Evolutionary conservation across 2,888 invertebrate genomes (phyloP), one percentile per base, ranked within the genome.

Genomic region (Orgyia antiqua): DNA sequence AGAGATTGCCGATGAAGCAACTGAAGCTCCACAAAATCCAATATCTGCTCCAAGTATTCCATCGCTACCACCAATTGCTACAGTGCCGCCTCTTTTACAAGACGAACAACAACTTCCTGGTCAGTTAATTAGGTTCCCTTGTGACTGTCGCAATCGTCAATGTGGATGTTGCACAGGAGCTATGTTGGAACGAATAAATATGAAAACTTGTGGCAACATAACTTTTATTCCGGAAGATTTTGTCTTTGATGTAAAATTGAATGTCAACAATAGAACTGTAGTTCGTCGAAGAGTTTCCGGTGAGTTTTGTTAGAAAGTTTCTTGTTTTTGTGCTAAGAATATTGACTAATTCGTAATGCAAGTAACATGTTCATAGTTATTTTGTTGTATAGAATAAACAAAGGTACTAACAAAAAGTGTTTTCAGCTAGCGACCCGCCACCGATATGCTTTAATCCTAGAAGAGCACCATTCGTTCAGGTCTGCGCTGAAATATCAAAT

Each of bases 171-270:
- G 93, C 53, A 91, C 92, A 1, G 90, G 90, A 9, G 79, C 90
- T 31, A 70, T 92, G 27, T 67, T 91, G 48, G 87, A 89, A 35
- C 75, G 89, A 21, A 88, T 92, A 51, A 89, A 88, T 42, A 92
- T 93, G 80, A 93, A 92, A 60, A 91, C 92, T 10, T 95, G 95
- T 67, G 89, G 93, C 23, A 94, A 94, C 59, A 84, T 95, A 12
- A 89, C 90, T 7, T 95, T 94, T 61, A 87, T 92, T 10, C 93
- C 94, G 0, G 94, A 94, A 51, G 94, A 95, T 46, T 95, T 95
- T 65, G 90, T 93, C 13, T 92, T 95, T 62, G 93, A 93, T 38
- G 87, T 94, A 12, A 89, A 88, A 47, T 78, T 94, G 67, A 87
- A 87, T 30, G 88, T 94, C 55, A 95, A 95, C 54, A 90, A 92